phyloP scores from a whole-genome alignment of 2,888 invertebrate species.

The Amiota mariae region DNA sequence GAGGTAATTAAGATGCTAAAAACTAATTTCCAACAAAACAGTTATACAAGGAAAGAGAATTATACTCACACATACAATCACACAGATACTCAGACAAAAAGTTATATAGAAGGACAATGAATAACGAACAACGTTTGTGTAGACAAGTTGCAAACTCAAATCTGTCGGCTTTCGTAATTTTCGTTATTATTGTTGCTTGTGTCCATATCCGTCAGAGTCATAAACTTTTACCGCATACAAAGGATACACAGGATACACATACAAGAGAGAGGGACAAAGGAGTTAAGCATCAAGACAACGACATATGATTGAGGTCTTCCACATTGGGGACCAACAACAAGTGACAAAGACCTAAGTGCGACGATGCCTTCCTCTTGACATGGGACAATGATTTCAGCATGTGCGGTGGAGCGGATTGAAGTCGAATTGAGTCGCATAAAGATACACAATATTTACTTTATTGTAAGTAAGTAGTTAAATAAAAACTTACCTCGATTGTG shows the following conservation, averaged over 20 bases:
- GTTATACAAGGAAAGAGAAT: too few relatives aligned
- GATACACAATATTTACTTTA: too few relatives aligned
- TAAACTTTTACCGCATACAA: conserved; percentile 12
- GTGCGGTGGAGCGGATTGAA: too few relatives aligned
- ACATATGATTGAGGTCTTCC: conserved; percentile 14
- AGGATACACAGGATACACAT: too few relatives aligned
- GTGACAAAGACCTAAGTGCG: not conserved
- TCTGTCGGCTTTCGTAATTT: conserved; percentile 4
- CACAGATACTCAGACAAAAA: not conserved
- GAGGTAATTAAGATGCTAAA: conserved; percentile 52
- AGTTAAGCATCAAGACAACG: not conserved
- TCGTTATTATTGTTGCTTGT: conserved; percentile 7
- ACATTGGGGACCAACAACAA: not conserved
- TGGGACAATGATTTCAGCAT: too few relatives aligned
- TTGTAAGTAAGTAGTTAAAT: not conserved
- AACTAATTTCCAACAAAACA: conserved; percentile 34
- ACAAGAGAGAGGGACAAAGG: not conserved
- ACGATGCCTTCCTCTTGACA: not conserved
- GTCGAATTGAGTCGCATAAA: too few relatives aligned
- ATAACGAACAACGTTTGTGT: not conserved
- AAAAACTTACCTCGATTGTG: conserved; percentile 72
- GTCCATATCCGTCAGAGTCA: not conserved
- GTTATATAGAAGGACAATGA: conserved; percentile 7
- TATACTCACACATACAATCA: too few relatives aligned
- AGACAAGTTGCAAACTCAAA: conserved; percentile 15